phyloP scores from a whole-genome alignment of 2,888 invertebrate genomes.

The Norana najaformis region DNA sequence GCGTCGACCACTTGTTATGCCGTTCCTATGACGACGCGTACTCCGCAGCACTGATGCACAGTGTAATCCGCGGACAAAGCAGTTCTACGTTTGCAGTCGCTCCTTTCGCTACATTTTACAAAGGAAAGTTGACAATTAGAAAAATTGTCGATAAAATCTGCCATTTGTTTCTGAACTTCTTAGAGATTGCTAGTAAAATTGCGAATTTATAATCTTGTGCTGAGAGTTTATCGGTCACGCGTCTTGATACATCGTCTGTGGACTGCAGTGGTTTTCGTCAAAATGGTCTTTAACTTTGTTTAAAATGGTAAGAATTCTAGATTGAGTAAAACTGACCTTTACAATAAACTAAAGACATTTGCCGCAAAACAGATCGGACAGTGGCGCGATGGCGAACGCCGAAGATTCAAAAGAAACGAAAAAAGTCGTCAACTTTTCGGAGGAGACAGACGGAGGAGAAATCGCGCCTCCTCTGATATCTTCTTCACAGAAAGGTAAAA shows the following conservation, averaged over 20 bases:
- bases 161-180: neutral
- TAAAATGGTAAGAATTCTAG: neutral
- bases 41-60: neutral
- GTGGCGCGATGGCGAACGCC: neutral
- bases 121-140: neutral
- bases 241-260: neutral
- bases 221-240: neutral
- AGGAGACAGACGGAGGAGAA: constrained; percentile 18
- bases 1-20: constrained; percentile 19
- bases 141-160: neutral
- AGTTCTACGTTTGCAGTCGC: neutral
- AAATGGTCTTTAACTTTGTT: neutral
- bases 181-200: neutral
- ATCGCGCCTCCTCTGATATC: constrained; percentile 31
- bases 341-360: neutral
- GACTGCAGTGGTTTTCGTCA: neutral
- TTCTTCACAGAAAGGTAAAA: constrained; percentile 22
- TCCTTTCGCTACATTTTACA: neutral
- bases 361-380: neutral
- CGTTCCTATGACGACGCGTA: constrained; percentile 16
- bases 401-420: constrained; percentile 14
- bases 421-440: constrained; percentile 17
- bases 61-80: neutral
- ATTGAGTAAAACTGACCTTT: neutral
- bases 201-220: neutral